Evolutionary conservation across 2,888 invertebrate species (phyloP), one percentile per base, ranked within the genome.

Genomic region (Campoplex nolae): DNA sequence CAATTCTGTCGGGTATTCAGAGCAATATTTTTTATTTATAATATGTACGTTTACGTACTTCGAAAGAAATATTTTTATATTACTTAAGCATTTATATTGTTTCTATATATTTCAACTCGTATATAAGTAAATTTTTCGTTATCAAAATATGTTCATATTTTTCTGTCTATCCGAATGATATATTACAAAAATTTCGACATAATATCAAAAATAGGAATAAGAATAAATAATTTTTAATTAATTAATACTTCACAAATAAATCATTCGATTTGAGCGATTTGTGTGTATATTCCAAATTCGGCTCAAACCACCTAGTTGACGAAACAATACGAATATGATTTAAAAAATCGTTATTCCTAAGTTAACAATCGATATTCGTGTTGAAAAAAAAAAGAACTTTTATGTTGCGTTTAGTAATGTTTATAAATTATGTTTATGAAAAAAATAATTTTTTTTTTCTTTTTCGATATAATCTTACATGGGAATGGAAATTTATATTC

Each of bases 401-500:
- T 23, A 23, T 23, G 23, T 23, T 23, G 23, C 23, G 23, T 23
- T 23, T 23, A 23, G 23, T 23, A 23, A 23, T 23, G 23, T 23
- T 23, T 23, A 23, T 23, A 23, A 23, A 23, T 23, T 23, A 23
- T 23, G 23, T 23, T 23, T 23, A 23, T 23, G 23, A 23, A 23
- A 23, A 23, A 23, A 23, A 23, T 23, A 23, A 23, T 23, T 23
- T 23, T 23, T 38, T 38, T 4, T 38, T 62, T 32, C 8, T 32
- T 16, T 62, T 62, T 32, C 16, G 6, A 62, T 62, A 62, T 23
- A 28, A 18, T 16, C 13, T 75, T 18, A 62, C 13, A 11, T 8
- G 42, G 16, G 16, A 75, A 75, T 58, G 62, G 77, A 67, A 77
- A 67, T 51, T 67, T 77, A 35, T 67, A 51, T 35, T n/a, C 67